phyloP scores from a whole-genome alignment of 2,797 vertebrate genomes.

The Toxotes lorentzi region DNA sequence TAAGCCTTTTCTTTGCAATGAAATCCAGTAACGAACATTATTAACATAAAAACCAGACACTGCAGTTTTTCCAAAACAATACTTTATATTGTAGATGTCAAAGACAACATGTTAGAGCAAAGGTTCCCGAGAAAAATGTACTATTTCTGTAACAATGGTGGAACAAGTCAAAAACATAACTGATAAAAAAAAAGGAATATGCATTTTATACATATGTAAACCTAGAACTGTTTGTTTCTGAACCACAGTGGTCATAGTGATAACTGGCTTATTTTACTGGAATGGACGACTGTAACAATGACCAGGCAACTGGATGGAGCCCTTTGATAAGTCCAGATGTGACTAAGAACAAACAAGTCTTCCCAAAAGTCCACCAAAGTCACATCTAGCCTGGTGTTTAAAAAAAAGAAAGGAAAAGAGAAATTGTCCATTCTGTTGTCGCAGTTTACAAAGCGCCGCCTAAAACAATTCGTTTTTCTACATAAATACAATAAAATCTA shows the following conservation, averaged over 20 bases:
- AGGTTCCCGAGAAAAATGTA: slow-evolving; percentile 84
- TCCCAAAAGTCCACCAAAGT: slow-evolving; percentile 68
- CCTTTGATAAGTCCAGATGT: slow-evolving; percentile 83
- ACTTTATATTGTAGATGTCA: slow-evolving; percentile 91
- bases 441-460: slow-evolving; percentile 80
- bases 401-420: slow-evolving; percentile 34
- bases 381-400: slow-evolving; percentile 66
- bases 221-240: slow-evolving; percentile 85
- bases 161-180: slow-evolving; percentile 83
- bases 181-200: slow-evolving; percentile 78
- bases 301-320: slow-evolving; percentile 82
- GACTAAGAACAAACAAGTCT: slow-evolving; percentile 61
- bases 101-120: slow-evolving; percentile 89
- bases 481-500: slow-evolving; percentile 92
- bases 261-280: slow-evolving; percentile 87
- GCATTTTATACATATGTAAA: slow-evolving; percentile 87
- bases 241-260: slow-evolving; percentile 90
- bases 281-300: slow-evolving; percentile 83
- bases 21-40: slow-evolving; percentile 9
- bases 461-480: slow-evolving; percentile 87
- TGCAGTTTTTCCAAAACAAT: slow-evolving; percentile 88
- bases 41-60: slow-evolving; percentile 76
- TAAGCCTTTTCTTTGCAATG: slow-evolving; percentile 18
- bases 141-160: slow-evolving; percentile 86
- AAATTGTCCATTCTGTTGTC: slow-evolving; percentile 79